phyloP scores from a whole-genome alignment of 2,888 invertebrate species.

The Eristalis arbustorum region DNA sequence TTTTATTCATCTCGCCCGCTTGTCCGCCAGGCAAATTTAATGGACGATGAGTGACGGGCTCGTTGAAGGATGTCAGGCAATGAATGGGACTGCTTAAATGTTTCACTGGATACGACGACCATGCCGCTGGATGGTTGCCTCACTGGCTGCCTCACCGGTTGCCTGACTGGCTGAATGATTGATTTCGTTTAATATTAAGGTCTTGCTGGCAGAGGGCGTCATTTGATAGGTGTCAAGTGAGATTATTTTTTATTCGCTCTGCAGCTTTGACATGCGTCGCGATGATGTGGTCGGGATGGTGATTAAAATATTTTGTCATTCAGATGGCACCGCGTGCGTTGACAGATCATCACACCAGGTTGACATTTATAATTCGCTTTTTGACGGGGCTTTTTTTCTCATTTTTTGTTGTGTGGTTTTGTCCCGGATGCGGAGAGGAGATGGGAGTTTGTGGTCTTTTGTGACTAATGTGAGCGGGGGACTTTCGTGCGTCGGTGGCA shows the following conservation, averaged over 20 bases:
- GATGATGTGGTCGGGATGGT: background rate
- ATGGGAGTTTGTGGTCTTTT: too few species aligned
- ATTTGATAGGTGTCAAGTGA: background rate
- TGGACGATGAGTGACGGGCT: constrained; percentile 8
- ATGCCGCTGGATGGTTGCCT: background rate
- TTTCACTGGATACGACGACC: background rate
- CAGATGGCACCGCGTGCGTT: background rate
- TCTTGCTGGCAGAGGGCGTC: background rate
- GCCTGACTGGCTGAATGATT: background rate
- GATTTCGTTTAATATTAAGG: background rate
- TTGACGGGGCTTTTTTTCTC: background rate
- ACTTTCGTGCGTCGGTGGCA: too few species aligned
- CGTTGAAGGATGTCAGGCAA: background rate
- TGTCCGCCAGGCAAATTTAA: constrained; percentile 40
- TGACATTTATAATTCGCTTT: background rate
- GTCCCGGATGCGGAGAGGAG: background rate
- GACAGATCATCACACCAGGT: background rate
- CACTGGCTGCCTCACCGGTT: too few species aligned
- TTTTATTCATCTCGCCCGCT: constrained; percentile 26
- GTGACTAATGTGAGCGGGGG: too few species aligned
- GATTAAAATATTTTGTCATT: background rate
- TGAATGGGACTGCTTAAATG: background rate
- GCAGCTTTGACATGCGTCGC: background rate
- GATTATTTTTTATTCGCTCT: background rate
- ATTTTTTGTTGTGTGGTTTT: background rate